Conservation (phyloP, 2,888 invertebrate species). For the Harpalus rubripes region DNA sequence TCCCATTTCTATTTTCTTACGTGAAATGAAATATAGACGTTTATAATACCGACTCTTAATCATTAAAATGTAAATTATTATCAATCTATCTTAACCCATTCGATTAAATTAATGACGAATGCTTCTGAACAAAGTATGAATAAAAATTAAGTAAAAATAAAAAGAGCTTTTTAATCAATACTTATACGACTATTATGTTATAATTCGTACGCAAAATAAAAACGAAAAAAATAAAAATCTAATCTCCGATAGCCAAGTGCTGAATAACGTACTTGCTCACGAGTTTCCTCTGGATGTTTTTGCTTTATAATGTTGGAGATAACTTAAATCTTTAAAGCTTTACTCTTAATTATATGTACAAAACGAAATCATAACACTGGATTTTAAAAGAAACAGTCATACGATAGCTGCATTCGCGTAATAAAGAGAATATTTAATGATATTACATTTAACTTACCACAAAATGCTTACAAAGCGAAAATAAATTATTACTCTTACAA, state of each 20-base stretch:
- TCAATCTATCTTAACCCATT: too few relatives aligned
- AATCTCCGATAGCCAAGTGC: neutral
- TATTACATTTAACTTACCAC: slow-evolving; percentile 8
- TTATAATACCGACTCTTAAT: too few relatives aligned
- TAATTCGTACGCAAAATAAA: neutral
- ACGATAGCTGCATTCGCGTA: slow-evolving; percentile 9
- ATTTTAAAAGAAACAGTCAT: slow-evolving; percentile 40
- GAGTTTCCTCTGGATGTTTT: neutral
- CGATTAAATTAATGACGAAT: too few relatives aligned
- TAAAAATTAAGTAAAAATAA: too few relatives aligned
- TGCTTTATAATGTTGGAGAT: slow-evolving; percentile 6
- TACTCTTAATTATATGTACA: neutral
- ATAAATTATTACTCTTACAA: neutral
- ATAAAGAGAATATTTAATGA: slow-evolving; percentile 38
- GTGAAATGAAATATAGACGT: too few relatives aligned
- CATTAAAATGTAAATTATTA: too few relatives aligned
- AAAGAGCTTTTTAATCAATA: too few relatives aligned
- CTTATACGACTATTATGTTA: too few relatives aligned
- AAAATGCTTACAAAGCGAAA: slow-evolving; percentile 27
- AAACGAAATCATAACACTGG: slow-evolving; percentile 9
- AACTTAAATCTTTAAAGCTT: neutral
- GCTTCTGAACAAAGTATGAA: too few relatives aligned
- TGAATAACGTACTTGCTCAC: neutral
- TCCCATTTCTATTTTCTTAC: too few relatives aligned
- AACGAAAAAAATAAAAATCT: neutral